Evolutionary conservation across 2,888 invertebrate genomes (phyloP).

Genomic region (Agrypnus murinus): DNA sequence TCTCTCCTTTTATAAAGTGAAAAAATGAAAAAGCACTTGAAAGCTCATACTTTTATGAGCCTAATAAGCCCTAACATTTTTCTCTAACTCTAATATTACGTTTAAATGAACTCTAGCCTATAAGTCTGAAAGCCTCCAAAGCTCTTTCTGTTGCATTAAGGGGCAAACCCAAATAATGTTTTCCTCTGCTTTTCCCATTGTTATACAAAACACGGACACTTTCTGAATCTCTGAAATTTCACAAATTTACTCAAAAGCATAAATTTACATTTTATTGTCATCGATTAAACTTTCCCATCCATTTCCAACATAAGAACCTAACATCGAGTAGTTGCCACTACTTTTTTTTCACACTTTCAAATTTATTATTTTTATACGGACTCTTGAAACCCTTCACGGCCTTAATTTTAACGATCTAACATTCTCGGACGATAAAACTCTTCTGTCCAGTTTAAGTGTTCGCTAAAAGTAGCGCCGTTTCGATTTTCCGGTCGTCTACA

Average conservation of each 20-base stretch:
- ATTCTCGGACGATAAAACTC: constrained; percentile 16
- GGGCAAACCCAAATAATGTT: constrained; percentile 16
- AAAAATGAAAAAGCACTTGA: neutral
- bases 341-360: too few relatives aligned
- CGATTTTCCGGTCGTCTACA: constrained; percentile 32
- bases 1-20: constrained; percentile 5
- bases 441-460: constrained; percentile 14
- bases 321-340: too few relatives aligned
- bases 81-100: constrained; percentile 22
- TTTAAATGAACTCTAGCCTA: constrained; percentile 17
- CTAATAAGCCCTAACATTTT: constrained; percentile 28
- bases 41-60: constrained; percentile 11
- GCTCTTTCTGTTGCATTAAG: neutral
- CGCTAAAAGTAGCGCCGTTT: constrained; percentile 11
- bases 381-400: too few relatives aligned
- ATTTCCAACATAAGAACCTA: too few relatives aligned
- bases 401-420: too few relatives aligned
- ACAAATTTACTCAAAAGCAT: constrained; percentile 6
- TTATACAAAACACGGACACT: constrained; percentile 2
- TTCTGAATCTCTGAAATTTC: neutral
- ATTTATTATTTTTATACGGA: neutral
- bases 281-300: neutral
- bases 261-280: neutral
- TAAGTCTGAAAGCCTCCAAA: constrained; percentile 4
- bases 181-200: neutral